Evolutionary conservation across 1,140 invertebrate species (phyloP), one percentile per base, ranked within the genome.

Genomic region (Wasmannia auropunctata): DNA sequence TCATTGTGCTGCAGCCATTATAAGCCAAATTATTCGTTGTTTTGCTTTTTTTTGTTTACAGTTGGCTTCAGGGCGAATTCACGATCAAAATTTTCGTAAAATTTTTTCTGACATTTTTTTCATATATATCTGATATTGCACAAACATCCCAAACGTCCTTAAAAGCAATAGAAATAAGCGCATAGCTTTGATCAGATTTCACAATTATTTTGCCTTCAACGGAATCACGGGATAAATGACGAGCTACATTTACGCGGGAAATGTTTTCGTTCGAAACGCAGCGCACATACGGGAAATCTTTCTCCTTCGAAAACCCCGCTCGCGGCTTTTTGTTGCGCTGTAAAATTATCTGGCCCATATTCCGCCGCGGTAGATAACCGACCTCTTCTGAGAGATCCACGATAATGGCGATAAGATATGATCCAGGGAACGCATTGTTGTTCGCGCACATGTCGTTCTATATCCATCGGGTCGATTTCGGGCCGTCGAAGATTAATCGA

Each of bases 351-450:
- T 87, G 65, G 79, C 76, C 80, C 63, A 84, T 87, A 86, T 62
- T 88, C n/a, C 31, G 54, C 60, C 67, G n/a, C n/a, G 46, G 6
- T 49, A 77, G 76, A 90, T 90, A 87, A 86, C 80, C 56, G 16
- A 51, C 65, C 86, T 67, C 85, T 87, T 91, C 43, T 76, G 62
- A 80, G 58, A 88, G 88, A 91, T 92, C 56, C 46, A 76, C 79
- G 92, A 92, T 92, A 92, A 91, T 88, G 37, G 25, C 63, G 91
- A 92, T 92, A 92, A 92, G 92, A 92, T 92, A 92, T 72, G 86
- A 87, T 90, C 70, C 88, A 43, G 87, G 60, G 74, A 87, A 85
- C 43, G 40, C 76, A 90, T 90, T 87, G 87, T 86, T 74, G 70
- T 86, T 77, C 37, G 86, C 81, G 81, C 88, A 83, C 86, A 83